These are phyloP conservation scores for Tipula vernalis DNA, from an alignment of 2,888 invertebrate species.

Conservation along the genomic window DNA sequence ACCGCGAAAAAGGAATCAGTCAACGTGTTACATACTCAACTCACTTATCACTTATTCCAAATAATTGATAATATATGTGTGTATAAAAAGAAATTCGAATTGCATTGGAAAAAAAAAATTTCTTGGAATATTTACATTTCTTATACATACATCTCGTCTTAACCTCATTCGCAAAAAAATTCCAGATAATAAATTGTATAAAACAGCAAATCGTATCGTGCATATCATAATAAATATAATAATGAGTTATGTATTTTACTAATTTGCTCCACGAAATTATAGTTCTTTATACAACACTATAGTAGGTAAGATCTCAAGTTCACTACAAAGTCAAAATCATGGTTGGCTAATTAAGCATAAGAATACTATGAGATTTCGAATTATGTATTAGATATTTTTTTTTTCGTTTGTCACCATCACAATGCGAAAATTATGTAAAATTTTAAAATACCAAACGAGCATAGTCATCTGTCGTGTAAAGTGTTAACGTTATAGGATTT, in stretches of 20 bases:
- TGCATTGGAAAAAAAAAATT: background rate
- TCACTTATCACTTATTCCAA: background rate
- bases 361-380: background rate
- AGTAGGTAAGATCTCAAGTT: background rate
- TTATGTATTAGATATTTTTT: background rate
- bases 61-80: background rate
- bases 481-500: background rate
- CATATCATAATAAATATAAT: background rate
- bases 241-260: background rate
- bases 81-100: background rate
- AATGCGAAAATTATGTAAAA: background rate
- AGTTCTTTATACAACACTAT: background rate
- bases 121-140: background rate
- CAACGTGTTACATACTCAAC: background rate
- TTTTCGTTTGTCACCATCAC: background rate
- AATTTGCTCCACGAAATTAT: background rate
- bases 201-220: background rate
- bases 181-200: background rate
- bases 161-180: background rate
- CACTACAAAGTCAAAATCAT: background rate
- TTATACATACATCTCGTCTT: background rate
- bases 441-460: background rate
- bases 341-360: background rate
- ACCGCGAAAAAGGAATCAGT: background rate
- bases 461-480: background rate